These are phyloP conservation scores for Drosophila nigritarsus DNA, from an alignment of 2,888 invertebrate genomes.

Conservation along the genomic window DNA sequence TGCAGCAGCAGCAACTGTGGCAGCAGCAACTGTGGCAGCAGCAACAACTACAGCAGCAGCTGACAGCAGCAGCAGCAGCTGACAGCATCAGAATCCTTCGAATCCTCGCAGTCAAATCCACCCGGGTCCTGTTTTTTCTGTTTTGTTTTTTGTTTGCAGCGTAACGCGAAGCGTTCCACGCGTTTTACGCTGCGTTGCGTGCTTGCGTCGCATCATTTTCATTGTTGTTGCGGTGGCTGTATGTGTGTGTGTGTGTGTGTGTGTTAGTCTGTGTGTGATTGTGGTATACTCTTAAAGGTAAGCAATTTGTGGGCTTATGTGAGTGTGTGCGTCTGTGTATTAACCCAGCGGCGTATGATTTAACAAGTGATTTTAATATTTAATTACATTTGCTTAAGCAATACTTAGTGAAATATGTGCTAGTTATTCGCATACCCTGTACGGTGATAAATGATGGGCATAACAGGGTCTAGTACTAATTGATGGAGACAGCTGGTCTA, in stretches of 20 bases:
- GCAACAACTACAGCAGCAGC: constrained; percentile 9
- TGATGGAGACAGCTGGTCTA: background rate
- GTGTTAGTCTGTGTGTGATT: constrained; percentile 2
- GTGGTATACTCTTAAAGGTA: constrained; percentile 56
- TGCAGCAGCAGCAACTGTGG: constrained; percentile 36
- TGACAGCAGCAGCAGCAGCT: constrained; percentile 29
- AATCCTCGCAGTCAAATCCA: constrained; percentile 57
- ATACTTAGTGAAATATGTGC: constrained; percentile 3
- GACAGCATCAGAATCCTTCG: constrained; percentile 38
- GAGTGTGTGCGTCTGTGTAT: constrained; percentile 8
- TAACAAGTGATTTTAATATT: constrained; percentile 37
- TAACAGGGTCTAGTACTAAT: background rate
- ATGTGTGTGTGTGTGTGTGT: background rate
- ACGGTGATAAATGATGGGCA: background rate
- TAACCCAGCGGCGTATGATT: constrained; percentile 25
- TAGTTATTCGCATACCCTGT: constrained; percentile 5
- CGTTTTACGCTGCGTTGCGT: constrained; percentile 53
- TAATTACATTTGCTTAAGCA: constrained; percentile 28
- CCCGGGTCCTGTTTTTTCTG: constrained; percentile 48
- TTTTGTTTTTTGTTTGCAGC: constrained; percentile 32
- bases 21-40: constrained; percentile 2
- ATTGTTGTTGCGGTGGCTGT: constrained; percentile 35
- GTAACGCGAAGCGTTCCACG: constrained; percentile 28
- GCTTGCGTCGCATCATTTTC: constrained; percentile 45
- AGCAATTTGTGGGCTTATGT: constrained; percentile 39